These are phyloP conservation scores for Sebastes schlegelii DNA, from an alignment of 2,113 vertebrate genomes.

Conservation along the genomic window DNA sequence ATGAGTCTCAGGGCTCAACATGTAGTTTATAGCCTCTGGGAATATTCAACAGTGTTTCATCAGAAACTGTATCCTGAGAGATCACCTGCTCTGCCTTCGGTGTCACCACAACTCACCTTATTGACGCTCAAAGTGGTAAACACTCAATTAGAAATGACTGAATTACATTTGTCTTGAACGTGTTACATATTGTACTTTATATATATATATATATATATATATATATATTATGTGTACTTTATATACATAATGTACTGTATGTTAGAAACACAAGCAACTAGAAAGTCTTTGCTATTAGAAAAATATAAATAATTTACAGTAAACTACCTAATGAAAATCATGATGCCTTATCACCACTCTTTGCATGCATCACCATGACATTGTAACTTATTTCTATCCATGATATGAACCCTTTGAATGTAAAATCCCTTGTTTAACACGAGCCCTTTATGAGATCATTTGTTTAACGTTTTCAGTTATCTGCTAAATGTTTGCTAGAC, in stretches of 20 bases:
- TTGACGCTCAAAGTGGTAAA: conserved; percentile 60
- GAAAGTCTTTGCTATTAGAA: background rate
- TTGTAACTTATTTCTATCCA: no score
- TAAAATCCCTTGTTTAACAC: no score
- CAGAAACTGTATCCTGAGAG: conserved; percentile 68
- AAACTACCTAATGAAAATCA: background rate
- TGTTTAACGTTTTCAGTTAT: background rate
- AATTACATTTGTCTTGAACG: background rate
- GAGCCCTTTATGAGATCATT: background rate
- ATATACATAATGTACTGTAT: background rate
- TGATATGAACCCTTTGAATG: no score
- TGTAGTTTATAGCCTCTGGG: conserved; percentile 61
- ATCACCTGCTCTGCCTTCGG: conserved; percentile 54
- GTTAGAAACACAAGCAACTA: background rate
- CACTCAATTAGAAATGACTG: conserved; percentile 18
- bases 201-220: background rate
- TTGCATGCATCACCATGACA: no score
- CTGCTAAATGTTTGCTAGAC: background rate
- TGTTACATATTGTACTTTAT: background rate
- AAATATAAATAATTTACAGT: background rate
- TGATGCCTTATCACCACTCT: no score
- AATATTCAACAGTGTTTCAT: conserved; percentile 72
- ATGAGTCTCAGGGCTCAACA: conserved; percentile 55
- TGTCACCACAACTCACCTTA: conserved; percentile 58
- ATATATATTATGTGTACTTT: background rate